A percentile compares a stretch with the other conserved stretches of the same genome.
Conservation (phyloP, 2,113 vertebrate genomes). For the human region GRCh38 chr22:42318001-42318500, state of each 20-base stretch:
- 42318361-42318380: conserved; percentile 80
- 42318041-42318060: neutral
- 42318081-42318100: neutral
- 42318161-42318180: conserved; percentile 61
- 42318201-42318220: conserved; percentile 87
- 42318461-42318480: conserved; percentile 60
- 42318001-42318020: neutral
- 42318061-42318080: conserved; percentile 39
- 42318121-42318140: conserved; percentile 57
- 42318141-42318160: conserved; percentile 76
- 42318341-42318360: conserved; percentile 82
- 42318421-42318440: conserved; percentile 30
- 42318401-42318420: conserved; percentile 38
- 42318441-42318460: neutral
- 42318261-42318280: conserved; percentile 91
- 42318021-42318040: neutral
- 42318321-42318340: conserved; percentile 77
- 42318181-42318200: conserved; percentile 81
- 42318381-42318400: conserved; percentile 69
- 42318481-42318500: neutral
- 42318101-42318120: conserved; percentile 1
- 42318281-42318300: conserved; percentile 89
- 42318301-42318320: conserved; percentile 90
- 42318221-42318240: conserved; percentile 83
- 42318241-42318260: conserved; percentile 89